Evolutionary conservation across 2,888 invertebrate species (phyloP).

Genomic region (Leptinotarsa peninsularis): DNA sequence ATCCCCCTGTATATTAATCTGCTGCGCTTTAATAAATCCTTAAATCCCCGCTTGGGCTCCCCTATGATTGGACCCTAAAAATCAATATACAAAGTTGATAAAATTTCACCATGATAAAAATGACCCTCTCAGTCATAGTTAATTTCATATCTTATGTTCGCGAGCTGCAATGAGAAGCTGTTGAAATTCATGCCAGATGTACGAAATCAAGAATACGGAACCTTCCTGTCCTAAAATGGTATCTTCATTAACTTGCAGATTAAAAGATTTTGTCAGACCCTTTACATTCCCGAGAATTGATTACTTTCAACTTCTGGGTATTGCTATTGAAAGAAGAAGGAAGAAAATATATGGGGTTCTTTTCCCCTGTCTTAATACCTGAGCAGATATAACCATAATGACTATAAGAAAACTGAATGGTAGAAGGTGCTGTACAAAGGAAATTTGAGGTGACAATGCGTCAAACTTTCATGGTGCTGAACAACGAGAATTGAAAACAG

Average conservation of each 20-base stretch:
- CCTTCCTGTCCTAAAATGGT: neutral
- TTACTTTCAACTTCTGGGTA: neutral
- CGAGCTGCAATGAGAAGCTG: neutral
- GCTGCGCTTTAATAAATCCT: no score
- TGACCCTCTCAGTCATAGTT: neutral
- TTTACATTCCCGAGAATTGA: neutral
- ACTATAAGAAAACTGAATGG: neutral
- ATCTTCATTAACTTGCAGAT: neutral
- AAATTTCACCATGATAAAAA: neutral
- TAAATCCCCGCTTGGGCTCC: no score
- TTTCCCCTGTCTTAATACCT: neutral
- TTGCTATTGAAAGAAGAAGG: neutral
- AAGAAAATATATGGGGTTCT: neutral
- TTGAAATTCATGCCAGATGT: neutral
- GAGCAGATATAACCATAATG: neutral
- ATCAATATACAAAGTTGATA: neutral
- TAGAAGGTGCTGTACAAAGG: neutral
- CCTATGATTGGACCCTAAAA: neutral
- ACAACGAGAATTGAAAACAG: neutral
- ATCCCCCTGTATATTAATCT: no score
- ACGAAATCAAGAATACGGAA: neutral
- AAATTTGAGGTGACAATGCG: conserved; percentile 12
- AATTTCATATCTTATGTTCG: neutral
- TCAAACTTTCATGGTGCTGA: neutral
- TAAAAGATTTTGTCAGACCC: neutral